phyloP scores from a whole-genome alignment of 2,888 invertebrate species.

The Eupelmus urozonus region DNA sequence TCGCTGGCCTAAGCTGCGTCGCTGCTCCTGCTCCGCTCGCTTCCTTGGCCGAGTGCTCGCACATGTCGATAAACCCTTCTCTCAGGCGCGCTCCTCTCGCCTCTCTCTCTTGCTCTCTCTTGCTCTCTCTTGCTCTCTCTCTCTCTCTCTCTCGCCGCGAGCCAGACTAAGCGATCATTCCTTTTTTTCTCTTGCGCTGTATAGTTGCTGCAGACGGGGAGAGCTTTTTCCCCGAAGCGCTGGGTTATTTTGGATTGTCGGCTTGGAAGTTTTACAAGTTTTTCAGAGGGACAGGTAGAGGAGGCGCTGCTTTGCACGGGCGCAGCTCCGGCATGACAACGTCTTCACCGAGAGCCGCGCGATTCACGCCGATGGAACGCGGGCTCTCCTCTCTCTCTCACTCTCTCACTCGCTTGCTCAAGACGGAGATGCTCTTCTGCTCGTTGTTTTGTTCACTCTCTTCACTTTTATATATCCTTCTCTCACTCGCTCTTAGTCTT shows the following conservation, averaged over 20 bases:
- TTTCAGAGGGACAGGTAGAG: neutral
- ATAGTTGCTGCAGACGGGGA: neutral
- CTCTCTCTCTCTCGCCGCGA: neutral
- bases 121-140: neutral
- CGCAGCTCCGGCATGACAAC: no score
- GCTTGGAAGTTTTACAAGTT: neutral
- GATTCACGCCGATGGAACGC: conserved; percentile 34
- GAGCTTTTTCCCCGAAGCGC: no score
- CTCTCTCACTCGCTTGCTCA: neutral
- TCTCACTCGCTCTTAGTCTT: conserved; percentile 63
- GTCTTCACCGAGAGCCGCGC: no score
- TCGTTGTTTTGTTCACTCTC: conserved; percentile 1
- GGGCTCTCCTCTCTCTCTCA: neutral
- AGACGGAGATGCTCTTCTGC: no score
- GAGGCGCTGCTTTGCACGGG: no score
- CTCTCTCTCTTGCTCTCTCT: conserved; percentile 3
- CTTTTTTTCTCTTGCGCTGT: neutral
- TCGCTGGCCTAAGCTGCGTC: conserved; percentile 66
- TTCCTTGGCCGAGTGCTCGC: conserved; percentile 55
- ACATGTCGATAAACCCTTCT: conserved; percentile 33
- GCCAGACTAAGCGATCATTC: no score
- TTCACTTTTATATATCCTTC: conserved; percentile 63
- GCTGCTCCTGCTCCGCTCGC: conserved; percentile 49
- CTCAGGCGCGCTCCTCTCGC: neutral
- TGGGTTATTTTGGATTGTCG: neutral